Evolutionary conservation across 2,797 vertebrate genomes (phyloP).

Genomic region (Tinamus major): DNA sequence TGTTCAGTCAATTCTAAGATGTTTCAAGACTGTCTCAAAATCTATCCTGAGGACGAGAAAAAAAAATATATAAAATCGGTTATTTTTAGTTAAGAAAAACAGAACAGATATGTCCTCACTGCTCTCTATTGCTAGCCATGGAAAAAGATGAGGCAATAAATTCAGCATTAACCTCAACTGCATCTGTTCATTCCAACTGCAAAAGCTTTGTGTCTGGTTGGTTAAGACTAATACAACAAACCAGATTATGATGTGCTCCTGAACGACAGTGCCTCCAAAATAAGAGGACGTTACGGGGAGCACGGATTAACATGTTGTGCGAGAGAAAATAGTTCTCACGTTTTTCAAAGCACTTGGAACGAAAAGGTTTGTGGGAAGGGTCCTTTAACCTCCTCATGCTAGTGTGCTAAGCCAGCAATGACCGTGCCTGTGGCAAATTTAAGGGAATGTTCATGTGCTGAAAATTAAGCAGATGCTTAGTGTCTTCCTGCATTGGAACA

Average conservation of each 20-base stretch:
- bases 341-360: background rate
- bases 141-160: conserved; percentile 1
- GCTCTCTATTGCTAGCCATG: background rate
- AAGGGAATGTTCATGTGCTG: background rate
- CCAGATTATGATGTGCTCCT: background rate
- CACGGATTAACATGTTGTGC: background rate
- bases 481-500: background rate
- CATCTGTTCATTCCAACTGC: background rate
- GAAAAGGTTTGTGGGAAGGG: background rate
- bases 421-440: background rate
- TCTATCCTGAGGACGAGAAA: background rate
- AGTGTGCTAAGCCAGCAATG: background rate
- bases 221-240: background rate
- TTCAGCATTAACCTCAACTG: background rate
- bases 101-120: background rate
- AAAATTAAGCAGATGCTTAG: background rate
- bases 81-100: conserved; percentile 18
- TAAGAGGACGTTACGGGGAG: background rate
- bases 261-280: background rate
- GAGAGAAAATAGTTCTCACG: background rate
- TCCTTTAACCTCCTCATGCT: background rate
- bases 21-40: conserved; percentile 4
- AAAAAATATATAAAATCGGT: background rate
- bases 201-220: background rate
- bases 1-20: conserved; percentile 20